Percentiles rank a stretch among this genome's conserved stretches.
phyloP scores from a whole-genome alignment of 1,140 invertebrate species.

The Varroa destructor region DNA sequence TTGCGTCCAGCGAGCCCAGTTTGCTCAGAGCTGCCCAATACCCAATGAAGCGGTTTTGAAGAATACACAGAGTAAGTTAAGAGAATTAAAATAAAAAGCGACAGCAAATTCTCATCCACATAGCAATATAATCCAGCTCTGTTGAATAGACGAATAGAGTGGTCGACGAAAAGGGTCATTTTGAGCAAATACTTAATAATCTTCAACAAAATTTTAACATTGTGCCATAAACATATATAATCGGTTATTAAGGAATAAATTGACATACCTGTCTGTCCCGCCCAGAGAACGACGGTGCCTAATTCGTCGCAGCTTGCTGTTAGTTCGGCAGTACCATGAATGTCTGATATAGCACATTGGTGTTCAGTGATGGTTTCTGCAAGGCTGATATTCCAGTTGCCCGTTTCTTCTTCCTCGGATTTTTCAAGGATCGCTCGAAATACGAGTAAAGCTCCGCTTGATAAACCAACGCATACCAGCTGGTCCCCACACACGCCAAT shows the following conservation, averaged over 20 bases:
- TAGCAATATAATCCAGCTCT: too few species aligned
- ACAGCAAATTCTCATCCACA: too few species aligned
- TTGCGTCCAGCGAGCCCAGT: slow-evolving; percentile 5
- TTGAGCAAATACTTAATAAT: too few species aligned
- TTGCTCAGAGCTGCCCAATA: slow-evolving; percentile 1
- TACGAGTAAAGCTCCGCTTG: slow-evolving; percentile 2
- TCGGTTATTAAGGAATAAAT: too few species aligned
- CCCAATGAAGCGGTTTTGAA: too few species aligned
- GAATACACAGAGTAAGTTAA: too few species aligned
- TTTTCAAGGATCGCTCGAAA: background rate
- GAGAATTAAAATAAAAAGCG: too few species aligned
- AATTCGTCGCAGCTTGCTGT: slow-evolving; percentile 21
- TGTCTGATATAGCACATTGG: slow-evolving; percentile 12
- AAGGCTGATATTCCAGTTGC: background rate
- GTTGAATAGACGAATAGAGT: too few species aligned
- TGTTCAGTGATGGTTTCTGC: slow-evolving; percentile 16
- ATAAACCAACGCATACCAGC: slow-evolving; percentile 3
- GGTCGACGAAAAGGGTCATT: too few species aligned
- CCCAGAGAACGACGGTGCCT: slow-evolving; percentile 19
- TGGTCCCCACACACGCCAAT: slow-evolving; percentile 2
- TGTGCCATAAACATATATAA: too few species aligned
- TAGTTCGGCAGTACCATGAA: slow-evolving; percentile 7
- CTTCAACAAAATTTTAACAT: too few species aligned
- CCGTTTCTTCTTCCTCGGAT: background rate
- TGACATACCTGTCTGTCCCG: background rate